A percentile compares a stretch with the other conserved stretches of the same genome.
Evolutionary conservation across 2,888 invertebrate species (phyloP).

Genomic region (Synergus itoensis): DNA sequence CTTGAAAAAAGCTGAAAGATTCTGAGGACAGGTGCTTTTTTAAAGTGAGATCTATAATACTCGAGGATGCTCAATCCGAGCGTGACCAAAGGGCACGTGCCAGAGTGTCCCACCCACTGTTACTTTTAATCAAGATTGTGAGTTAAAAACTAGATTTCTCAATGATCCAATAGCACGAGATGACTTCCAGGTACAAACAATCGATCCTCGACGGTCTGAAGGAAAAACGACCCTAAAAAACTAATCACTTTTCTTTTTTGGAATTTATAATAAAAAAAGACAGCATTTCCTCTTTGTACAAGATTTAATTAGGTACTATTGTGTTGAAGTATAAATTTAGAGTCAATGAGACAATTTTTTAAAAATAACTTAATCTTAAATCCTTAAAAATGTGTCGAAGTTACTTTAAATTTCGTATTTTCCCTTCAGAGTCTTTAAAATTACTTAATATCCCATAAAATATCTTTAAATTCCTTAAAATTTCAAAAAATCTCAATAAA

Average conservation of each 20-base stretch:
- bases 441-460: too few relatives aligned
- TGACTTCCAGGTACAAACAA: neutral
- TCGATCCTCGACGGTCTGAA: neutral
- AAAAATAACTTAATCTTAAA: too few relatives aligned
- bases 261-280: neutral
- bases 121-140: constrained; percentile 29
- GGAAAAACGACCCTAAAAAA: neutral
- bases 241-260: neutral
- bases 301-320: neutral
- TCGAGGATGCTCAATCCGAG: constrained; percentile 56
- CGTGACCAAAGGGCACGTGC: constrained; percentile 60
- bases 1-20: neutral
- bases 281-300: neutral
- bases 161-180: constrained; percentile 13
- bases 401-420: too few relatives aligned
- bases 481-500: too few relatives aligned
- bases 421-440: too few relatives aligned
- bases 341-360: too few relatives aligned
- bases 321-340: too few relatives aligned
- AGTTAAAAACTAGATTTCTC: constrained; percentile 26
- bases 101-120: constrained; percentile 41
- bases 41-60: neutral
- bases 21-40: neutral
- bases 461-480: too few relatives aligned
- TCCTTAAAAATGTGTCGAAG: too few relatives aligned